Evolutionary conservation across 2,797 vertebrate genomes (phyloP).

Genomic region (Periparus ater): DNA sequence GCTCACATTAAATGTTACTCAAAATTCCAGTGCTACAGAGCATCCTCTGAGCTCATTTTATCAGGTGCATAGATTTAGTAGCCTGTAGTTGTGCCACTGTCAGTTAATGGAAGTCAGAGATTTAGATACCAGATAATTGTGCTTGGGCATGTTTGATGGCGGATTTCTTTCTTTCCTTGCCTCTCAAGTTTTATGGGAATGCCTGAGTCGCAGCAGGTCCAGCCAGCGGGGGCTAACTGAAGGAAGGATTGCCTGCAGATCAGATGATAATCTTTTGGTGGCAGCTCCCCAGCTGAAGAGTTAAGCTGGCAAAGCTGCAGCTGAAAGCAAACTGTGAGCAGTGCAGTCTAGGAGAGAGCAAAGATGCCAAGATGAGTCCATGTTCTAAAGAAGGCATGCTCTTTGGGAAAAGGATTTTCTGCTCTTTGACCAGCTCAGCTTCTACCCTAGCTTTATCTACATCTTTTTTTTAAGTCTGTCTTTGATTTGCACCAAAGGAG

Average conservation of each 20-base stretch:
- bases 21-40: neutral
- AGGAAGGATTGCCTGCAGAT: neutral
- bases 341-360: neutral
- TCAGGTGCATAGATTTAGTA: neutral
- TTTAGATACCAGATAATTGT: neutral
- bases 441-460: neutral
- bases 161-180: neutral
- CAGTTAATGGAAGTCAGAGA: neutral
- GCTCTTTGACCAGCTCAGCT: neutral
- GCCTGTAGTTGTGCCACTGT: rapidly evolving
- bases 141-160: neutral
- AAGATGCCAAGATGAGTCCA: neutral
- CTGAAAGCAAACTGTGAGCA: neutral
- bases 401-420: neutral
- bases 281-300: neutral
- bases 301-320: neutral
- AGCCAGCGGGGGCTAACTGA: neutral
- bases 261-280: neutral
- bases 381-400: neutral
- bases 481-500: neutral
- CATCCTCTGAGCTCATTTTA: neutral
- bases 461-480: neutral
- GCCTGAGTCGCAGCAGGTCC: neutral
- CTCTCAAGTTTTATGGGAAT: neutral
- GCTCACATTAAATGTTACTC: neutral